A percentile compares a stretch with the other conserved stretches of the same genome.
Conservation (phyloP, 2,113 vertebrate species). For the Chloropsis cyanopogon region DNA sequence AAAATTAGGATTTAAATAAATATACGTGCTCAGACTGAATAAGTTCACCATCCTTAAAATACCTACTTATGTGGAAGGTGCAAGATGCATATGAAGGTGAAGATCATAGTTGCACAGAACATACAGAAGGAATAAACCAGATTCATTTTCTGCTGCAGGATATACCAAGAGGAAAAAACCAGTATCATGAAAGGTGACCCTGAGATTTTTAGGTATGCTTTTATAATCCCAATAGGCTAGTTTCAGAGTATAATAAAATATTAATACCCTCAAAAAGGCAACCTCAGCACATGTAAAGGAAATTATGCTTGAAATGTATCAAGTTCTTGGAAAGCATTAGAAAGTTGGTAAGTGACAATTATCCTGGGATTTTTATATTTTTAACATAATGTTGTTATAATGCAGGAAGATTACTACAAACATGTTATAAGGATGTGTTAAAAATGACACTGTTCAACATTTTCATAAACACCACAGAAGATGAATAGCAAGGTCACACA, state of each 20-base stretch:
- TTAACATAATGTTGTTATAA: background rate
- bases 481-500: background rate
- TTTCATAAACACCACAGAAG: conserved; percentile 5
- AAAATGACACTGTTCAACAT: background rate
- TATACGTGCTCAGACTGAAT: background rate
- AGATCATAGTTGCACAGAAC: background rate
- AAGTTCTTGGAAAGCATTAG: background rate
- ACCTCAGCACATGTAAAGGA: background rate
- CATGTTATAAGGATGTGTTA: background rate
- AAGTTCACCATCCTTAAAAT: background rate
- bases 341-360: background rate
- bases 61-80: background rate
- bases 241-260: background rate
- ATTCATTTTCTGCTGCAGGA: background rate
- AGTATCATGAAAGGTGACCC: background rate
- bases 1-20: background rate
- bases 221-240: background rate
- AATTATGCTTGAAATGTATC: background rate
- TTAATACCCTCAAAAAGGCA: background rate
- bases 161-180: background rate
- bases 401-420: background rate
- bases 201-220: background rate
- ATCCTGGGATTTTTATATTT: background rate
- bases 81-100: background rate
- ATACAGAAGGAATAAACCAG: background rate